Base-by-base conservation (phyloP, 2,113 vertebrate species). In the Trachemys scripta region DNA sequence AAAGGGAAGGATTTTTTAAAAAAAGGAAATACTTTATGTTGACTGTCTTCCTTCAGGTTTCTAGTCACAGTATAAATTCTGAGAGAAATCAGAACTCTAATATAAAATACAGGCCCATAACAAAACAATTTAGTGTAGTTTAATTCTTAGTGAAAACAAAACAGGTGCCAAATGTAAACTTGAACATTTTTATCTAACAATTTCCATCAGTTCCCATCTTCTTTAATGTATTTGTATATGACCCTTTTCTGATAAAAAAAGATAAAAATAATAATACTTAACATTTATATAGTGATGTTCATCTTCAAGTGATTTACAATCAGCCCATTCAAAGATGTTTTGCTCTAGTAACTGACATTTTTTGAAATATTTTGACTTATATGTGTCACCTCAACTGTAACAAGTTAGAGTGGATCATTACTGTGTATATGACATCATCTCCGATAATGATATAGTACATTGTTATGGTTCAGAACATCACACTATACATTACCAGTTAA, bases 71-170 rank as follows among this genome's bases (percentile, higher is more conserved):
- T 90, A 78, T 31, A 62, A 96, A 95, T 45, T 83, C 42, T 90
- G 82, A 93, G 49, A 94, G 38, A 88, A 89, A 42, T 86, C 72
- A 95, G 90, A 83, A 92, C 50, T 16, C 84, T 93, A 45, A 38
- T 91, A 57, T 91, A 88, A 94, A 95, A 92, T 17, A 87, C 1
- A 90, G 62, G 29, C 54, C 80, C 69, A 79, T 82, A 93, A 82
- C 54, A 87, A 90, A 95, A 88, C 45, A 88, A 92, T 94, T 90
- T 69, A 69, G 62, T 65, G 14, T 35, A 35, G 31, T 89, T 94
- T 91, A 22, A 81, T 88, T 90, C 24, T 80, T 97, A 87, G 90
- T 96, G 78, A 49, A 95, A 96, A 95, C 62, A 95, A 96, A 89
- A 3, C 49, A 69, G 87, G 80, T 84, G 89, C 90, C 92, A 93